phyloP scores from a whole-genome alignment of 2,888 invertebrate genomes.

The Scaptomyza flava region DNA sequence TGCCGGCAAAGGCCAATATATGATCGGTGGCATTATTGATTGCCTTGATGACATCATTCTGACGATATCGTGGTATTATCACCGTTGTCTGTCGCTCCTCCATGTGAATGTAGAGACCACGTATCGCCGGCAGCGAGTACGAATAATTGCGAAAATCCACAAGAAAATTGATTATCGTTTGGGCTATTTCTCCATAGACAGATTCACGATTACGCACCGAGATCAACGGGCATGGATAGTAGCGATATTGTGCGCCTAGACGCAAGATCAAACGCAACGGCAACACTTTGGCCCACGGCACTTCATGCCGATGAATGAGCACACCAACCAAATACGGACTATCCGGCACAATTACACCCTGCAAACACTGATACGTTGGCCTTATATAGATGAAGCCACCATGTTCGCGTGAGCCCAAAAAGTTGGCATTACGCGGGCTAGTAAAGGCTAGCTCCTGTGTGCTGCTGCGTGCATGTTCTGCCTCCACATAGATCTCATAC shows the following conservation, averaged over 20 bases:
- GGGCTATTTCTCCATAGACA: conserved; percentile 93
- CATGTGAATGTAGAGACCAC: conserved; percentile 92
- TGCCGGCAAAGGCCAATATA: conserved; percentile 92
- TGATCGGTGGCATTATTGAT: conserved; percentile 92
- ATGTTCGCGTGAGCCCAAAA: conserved; percentile 89
- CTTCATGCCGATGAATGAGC: conserved; percentile 89
- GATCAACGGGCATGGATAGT: conserved; percentile 93
- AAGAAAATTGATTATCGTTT: conserved; percentile 93
- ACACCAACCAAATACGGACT: conserved; percentile 91
- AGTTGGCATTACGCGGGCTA: conserved; percentile 85
- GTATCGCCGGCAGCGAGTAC: conserved; percentile 91
- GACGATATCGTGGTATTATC: conserved; percentile 90
- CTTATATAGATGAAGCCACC: conserved; percentile 93
- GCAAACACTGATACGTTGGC: conserved; percentile 92
- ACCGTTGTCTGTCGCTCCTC: conserved; percentile 92
- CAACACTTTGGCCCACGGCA: conserved; percentile 89
- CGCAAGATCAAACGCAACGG: conserved; percentile 90
- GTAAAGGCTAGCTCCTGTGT: conserved; percentile 88
- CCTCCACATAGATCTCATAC: conserved; percentile 89
- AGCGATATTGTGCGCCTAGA: conserved; percentile 93
- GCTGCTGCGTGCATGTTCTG: conserved; percentile 88
- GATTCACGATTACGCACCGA: conserved; percentile 91
- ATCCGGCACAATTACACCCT: conserved; percentile 89
- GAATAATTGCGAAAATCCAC: conserved; percentile 94
- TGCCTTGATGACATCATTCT: conserved; percentile 90